Evolutionary conservation across 2,888 invertebrate genomes (phyloP), one percentile per base, ranked within the genome.

Genomic region (Drosophila eohydei): DNA sequence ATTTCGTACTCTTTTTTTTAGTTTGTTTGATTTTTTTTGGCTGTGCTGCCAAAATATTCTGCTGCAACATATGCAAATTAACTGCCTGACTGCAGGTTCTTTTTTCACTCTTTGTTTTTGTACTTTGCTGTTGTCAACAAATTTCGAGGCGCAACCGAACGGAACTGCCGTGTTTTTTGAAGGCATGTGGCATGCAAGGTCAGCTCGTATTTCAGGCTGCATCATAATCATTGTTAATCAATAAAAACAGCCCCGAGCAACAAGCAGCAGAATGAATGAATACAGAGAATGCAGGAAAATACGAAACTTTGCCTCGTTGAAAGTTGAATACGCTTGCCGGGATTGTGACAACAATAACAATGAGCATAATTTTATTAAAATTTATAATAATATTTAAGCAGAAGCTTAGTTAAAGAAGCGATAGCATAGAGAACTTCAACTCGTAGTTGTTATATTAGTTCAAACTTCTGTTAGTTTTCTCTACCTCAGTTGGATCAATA

Each of bases 41-140:
- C 77, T 63, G 28, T 50, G 57, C 59, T 68, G 81, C 74, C 81
- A 77, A 77, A 74, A 73, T 41, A 30, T 34, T 62, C 51, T 68
- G 54, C 57, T 57, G 59, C 57, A 52, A 64, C 71, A 40, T 81
- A 86, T 85, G 86, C 86, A 86, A 86, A 85, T 85, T 83, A 85
- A 80, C 85, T 80, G 62, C 34, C 56, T 64, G 56, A 41, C 41
- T 56, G 40, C 21, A 48, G 56, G 21, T 54, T 56, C 32, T n/a
- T 59, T 48, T 21, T 36, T 32, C 54, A 26, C 36, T 67, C 67
- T 65, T 44, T 38, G 16, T 68, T 78, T 62, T 51, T 52, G 34
- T 51, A 30, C 48, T 50, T 50, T 21, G 50, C 34, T 66, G 55
- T 68, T 74, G 79, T 81, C 82, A 80, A 74, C 80, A 55, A 57